Base-by-base conservation (phyloP, 2,797 vertebrate genomes). In the Sebastes alutus region DNA sequence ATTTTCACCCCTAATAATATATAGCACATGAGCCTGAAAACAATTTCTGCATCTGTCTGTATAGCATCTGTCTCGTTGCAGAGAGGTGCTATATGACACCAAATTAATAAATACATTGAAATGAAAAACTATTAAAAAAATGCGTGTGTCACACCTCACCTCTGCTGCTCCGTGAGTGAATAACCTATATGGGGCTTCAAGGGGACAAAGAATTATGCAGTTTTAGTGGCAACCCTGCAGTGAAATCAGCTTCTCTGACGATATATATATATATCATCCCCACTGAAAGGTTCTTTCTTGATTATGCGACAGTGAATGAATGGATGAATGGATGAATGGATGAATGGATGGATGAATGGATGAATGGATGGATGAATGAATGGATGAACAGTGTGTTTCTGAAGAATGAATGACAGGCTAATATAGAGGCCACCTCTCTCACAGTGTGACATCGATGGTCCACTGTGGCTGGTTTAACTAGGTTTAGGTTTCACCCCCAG, bases 401-500 rank as follows among this genome's bases (percentile, higher is more conserved):
- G 23, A 23, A 23, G 23, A 23, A 23, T 23, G 23, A 23, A 23
- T 23, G 23, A 23, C 52, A 66, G 65, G 29, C 12, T 27, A 33
- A 10, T 33, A 16, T 5, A 25, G 72, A 78, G 52, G 75, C 29
- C 56, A 42, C 63, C 65, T 69, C 33, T 1, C 11, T 46, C 79
- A 18, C n/a, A 38, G 56, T 13, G 42, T 71, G 52, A 73, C 42
- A 76, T 65, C 2, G 22, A 63, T 25, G 54, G 8, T 61, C 66
- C 71, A 61, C 60, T 33, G 62, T 62, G 77, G 66, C 64, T 7
- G 62, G 23, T 23, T 82, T 88, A 88, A 88, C 63, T 55, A 66
- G 86, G 68, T 89, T 84, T 69, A 75, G 88, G 90, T 33, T 33
- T 10, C 32, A 33, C 32, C 32, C 32, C 32, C 32, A 33, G 32